Conservation (phyloP, 2,113 vertebrate species). For the Ursus arctos region DNA sequence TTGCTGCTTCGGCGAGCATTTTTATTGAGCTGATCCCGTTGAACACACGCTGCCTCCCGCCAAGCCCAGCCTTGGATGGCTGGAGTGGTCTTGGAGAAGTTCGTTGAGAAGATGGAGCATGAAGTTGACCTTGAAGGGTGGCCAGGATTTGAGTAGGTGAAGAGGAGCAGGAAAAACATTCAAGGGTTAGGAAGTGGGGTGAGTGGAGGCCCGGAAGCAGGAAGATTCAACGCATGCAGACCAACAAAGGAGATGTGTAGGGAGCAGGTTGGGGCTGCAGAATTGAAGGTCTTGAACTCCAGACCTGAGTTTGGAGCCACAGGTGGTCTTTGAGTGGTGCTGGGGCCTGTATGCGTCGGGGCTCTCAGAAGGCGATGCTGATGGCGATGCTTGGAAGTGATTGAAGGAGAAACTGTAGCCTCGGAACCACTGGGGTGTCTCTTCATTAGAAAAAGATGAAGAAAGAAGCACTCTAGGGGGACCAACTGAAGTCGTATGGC, state of each 20-base stretch:
- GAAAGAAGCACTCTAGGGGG: not conserved
- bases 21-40: not conserved
- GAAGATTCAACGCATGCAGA: fast-evolving
- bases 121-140: not conserved
- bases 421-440: fast-evolving
- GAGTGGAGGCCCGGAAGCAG: fast-evolving
- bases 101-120: not conserved
- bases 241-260: fast-evolving
- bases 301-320: fast-evolving
- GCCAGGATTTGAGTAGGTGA: not conserved
- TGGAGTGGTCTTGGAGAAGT: not conserved
- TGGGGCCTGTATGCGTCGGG: not conserved
- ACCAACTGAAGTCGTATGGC: not conserved
- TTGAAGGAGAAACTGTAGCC: fast-evolving
- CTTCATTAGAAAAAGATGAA: not conserved
- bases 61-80: not conserved
- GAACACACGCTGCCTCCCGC: not conserved
- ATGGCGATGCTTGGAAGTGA: too few relatives aligned
- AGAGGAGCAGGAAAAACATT: not conserved
- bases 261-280: fast-evolving
- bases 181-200: not conserved
- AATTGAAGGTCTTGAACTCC: not conserved
- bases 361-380: not conserved
- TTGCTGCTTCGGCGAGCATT: not conserved
- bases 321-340: not conserved